phyloP scores from a whole-genome alignment of 2,797 vertebrate species.

The Rhynchonycteris naso region DNA sequence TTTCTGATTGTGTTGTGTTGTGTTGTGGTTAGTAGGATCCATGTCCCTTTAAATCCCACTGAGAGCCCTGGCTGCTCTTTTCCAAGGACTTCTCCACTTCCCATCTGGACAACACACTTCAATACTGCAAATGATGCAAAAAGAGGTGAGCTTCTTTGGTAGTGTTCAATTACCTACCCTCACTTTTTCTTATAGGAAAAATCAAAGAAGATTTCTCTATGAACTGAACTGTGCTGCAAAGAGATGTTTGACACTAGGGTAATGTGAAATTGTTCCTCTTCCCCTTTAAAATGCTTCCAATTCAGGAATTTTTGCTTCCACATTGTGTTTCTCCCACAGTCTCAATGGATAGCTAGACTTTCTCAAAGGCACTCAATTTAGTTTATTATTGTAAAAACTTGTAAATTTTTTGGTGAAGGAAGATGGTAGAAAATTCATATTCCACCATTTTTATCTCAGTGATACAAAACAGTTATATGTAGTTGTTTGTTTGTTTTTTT shows the following conservation, averaged over 20 bases:
- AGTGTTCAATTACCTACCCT: not conserved
- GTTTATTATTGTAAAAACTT: not conserved
- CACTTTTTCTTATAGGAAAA: not conserved
- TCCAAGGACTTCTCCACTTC: not conserved
- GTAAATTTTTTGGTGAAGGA: not conserved
- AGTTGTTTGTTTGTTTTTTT: no score
- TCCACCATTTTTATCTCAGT: not conserved
- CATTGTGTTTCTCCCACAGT: not conserved
- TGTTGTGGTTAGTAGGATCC: not conserved
- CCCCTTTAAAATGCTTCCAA: not conserved
- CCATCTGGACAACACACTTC: not conserved
- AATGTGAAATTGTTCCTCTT: not conserved
- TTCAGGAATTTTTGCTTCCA: not conserved
- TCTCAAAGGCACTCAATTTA: not conserved
- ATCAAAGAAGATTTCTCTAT: not conserved
- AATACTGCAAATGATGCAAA: not conserved
- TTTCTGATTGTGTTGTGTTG: not conserved
- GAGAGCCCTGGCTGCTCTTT: not conserved
- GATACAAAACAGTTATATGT: no score
- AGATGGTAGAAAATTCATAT: not conserved
- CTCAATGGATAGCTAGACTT: not conserved
- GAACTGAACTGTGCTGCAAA: not conserved
- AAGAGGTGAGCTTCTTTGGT: not conserved
- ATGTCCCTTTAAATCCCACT: not conserved
- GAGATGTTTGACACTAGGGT: not conserved